Percentiles rank a stretch among this genome's conserved stretches.
Conservation (phyloP, 2,797 vertebrate species). For the Furcifer pardalis region DNA sequence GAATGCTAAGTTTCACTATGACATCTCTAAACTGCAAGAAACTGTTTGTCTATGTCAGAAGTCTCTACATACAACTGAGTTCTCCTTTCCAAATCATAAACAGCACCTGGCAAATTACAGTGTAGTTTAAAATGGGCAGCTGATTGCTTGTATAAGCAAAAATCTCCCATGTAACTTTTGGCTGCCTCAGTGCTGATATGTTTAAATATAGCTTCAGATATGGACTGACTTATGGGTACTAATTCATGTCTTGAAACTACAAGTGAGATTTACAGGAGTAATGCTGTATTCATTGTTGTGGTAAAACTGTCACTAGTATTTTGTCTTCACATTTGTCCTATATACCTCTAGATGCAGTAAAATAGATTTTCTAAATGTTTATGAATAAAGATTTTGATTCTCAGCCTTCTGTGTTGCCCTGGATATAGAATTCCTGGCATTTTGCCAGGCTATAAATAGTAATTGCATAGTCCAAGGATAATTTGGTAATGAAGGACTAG, state of each 20-base stretch:
- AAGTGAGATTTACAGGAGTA: neutral
- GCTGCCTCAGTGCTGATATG: neutral
- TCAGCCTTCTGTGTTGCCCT: neutral
- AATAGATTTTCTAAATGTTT: neutral
- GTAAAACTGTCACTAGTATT: neutral
- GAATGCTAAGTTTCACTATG: neutral
- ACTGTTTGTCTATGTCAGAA: neutral
- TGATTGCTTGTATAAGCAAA: neutral
- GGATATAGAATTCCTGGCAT: conserved; percentile 11
- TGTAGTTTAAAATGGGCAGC: neutral
- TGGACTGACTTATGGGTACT: neutral
- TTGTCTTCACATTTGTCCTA: neutral
- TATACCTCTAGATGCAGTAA: neutral
- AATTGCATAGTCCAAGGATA: neutral
- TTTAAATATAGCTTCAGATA: neutral
- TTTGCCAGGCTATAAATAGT: conserved; percentile 26
- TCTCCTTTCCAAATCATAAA: neutral
- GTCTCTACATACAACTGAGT: neutral
- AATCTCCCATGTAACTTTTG: neutral
- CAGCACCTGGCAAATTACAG: neutral
- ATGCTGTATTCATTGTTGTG: neutral
- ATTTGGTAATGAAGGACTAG: conserved; percentile 8
- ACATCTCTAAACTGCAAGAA: neutral
- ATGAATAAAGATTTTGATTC: conserved; percentile 2
- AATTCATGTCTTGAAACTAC: neutral